phyloP scores from a whole-genome alignment of 2,888 invertebrate species.

The Melitaea athalia region DNA sequence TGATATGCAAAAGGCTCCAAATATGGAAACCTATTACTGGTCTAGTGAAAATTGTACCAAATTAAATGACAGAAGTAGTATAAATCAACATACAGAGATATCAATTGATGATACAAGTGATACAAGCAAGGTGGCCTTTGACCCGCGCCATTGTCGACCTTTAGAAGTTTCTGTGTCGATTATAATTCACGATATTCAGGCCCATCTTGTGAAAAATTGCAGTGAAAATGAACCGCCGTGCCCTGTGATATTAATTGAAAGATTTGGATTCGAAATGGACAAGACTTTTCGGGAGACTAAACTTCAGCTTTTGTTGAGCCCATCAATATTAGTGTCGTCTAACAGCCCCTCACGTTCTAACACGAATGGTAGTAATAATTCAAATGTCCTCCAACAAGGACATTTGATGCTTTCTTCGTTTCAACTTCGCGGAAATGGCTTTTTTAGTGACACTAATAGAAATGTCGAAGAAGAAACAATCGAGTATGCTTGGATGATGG shows the following conservation, averaged over 20 bases:
- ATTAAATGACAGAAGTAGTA: slow-evolving; percentile 65
- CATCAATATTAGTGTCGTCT: slow-evolving; percentile 90
- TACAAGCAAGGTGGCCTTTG: slow-evolving; percentile 85
- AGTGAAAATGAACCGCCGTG: slow-evolving; percentile 95
- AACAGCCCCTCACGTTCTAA: slow-evolving; percentile 87
- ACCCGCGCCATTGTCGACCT: slow-evolving; percentile 93
- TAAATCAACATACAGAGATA: slow-evolving; percentile 78
- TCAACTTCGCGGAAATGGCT: slow-evolving; percentile 96
- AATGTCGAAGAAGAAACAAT: slow-evolving; percentile 96
- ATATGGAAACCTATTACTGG: slow-evolving; percentile 67
- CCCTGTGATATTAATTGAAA: slow-evolving; percentile 92
- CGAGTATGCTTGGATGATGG: slow-evolving; percentile 98
- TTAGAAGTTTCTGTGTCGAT: slow-evolving; percentile 95
- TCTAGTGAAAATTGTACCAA: slow-evolving; percentile 68
- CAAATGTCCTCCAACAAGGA: slow-evolving; percentile 87
- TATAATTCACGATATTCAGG: slow-evolving; percentile 97
- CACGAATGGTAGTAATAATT: slow-evolving; percentile 52
- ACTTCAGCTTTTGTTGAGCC: slow-evolving; percentile 94
- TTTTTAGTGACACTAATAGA: slow-evolving; percentile 96
- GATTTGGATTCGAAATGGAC: slow-evolving; percentile 98
- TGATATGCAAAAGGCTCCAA: slow-evolving; percentile 90
- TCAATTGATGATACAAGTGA: slow-evolving; percentile 85
- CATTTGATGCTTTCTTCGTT: slow-evolving; percentile 92
- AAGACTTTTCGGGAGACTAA: slow-evolving; percentile 96
- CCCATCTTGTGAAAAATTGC: slow-evolving; percentile 96